Percentiles rank a stretch among this genome's conserved stretches.
These are phyloP conservation scores for Cheilosia vernalis DNA, from an alignment of 2,888 invertebrate species.

Conservation along the genomic window DNA sequence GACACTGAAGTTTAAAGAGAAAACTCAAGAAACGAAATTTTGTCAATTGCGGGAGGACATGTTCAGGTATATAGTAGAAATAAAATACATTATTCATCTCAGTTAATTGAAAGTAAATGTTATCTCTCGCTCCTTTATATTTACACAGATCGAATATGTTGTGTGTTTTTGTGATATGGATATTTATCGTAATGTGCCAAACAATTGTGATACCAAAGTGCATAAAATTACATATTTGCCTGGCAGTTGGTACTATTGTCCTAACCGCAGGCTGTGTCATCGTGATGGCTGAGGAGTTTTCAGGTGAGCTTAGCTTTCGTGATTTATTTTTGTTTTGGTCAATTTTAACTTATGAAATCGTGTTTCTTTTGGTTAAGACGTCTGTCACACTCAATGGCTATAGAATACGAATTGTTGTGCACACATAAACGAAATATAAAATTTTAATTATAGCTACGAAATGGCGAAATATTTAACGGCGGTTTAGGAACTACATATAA, in stretches of 20 bases:
- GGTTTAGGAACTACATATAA: too few relatives aligned
- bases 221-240: slow-evolving; percentile 85
- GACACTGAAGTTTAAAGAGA: slow-evolving; percentile 93
- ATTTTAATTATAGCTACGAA: too few relatives aligned
- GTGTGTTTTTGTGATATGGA: slow-evolving; percentile 95
- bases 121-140: slow-evolving; percentile 13
- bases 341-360: not conserved
- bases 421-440: too few relatives aligned
- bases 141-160: slow-evolving; percentile 90
- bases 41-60: slow-evolving; percentile 94
- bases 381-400: not conserved
- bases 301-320: slow-evolving; percentile 78
- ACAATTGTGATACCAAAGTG: slow-evolving; percentile 89
- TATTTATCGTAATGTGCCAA: slow-evolving; percentile 92
- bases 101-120: slow-evolving; percentile 68
- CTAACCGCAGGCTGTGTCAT: slow-evolving; percentile 89
- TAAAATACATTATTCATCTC: not conserved
- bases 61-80: slow-evolving; percentile 86
- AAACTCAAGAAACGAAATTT: slow-evolving; percentile 92
- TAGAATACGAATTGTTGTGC: too few relatives aligned
- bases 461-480: too few relatives aligned
- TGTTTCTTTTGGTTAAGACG: not conserved
- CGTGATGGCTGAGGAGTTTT: slow-evolving; percentile 94
- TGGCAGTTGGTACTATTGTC: slow-evolving; percentile 88
- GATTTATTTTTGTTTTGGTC: not conserved